Evolutionary conservation across 2,797 vertebrate genomes (phyloP).

Genomic region (Aselliscus stoliczkanus): DNA sequence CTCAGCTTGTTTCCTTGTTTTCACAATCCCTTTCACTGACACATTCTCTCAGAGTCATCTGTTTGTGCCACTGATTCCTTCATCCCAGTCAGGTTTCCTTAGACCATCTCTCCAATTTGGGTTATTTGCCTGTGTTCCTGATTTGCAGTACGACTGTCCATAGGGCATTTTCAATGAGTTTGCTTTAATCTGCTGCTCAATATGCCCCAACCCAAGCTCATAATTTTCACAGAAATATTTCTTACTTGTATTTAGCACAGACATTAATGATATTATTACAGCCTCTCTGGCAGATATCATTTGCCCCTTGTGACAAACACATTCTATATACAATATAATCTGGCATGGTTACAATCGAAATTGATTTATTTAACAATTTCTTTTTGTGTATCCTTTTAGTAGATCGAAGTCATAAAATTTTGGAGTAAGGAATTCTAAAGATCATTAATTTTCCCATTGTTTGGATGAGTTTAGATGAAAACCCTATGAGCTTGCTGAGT

Average conservation of each 20-base stretch:
- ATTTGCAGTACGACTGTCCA: not conserved
- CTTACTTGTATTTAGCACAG: not conserved
- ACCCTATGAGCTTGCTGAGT: no score
- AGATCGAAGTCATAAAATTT: not conserved
- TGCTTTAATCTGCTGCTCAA: not conserved
- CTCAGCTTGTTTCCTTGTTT: not conserved
- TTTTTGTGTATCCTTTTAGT: not conserved
- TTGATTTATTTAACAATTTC: not conserved
- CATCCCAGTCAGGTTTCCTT: not conserved
- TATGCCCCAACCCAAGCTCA: not conserved
- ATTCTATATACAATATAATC: not conserved
- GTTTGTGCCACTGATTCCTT: not conserved
- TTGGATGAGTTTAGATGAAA: not conserved
- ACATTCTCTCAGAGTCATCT: not conserved
- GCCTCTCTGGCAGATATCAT: not conserved
- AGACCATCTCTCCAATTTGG: not conserved
- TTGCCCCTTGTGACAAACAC: not conserved
- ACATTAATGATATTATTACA: not conserved
- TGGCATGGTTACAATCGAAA: not conserved
- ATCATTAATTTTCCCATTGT: not conserved
- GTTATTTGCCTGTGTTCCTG: not conserved
- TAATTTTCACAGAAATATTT: not conserved
- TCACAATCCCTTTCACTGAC: not conserved
- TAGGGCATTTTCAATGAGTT: not conserved
- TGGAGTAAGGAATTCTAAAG: not conserved